phyloP scores from a whole-genome alignment of 2,888 invertebrate species.

The Agriopis aurantiaria region DNA sequence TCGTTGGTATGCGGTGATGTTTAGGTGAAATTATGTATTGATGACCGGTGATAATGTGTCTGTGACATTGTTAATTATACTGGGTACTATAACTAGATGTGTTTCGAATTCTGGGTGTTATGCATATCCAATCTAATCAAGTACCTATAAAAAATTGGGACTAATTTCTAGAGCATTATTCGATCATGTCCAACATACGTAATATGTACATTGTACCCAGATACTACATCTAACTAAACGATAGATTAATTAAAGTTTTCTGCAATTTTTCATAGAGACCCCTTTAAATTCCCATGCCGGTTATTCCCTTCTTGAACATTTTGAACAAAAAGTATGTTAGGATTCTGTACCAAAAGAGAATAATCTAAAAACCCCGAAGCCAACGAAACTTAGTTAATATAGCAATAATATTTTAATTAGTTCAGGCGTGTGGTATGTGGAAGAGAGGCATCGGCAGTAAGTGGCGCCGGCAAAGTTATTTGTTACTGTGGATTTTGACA shows the following conservation, averaged over 20 bases:
- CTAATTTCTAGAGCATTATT: too few species aligned
- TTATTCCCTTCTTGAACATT: too few species aligned
- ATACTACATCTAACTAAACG: too few species aligned
- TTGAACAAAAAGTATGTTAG: too few species aligned
- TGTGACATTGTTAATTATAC: constrained; percentile 4
- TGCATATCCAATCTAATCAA: too few species aligned
- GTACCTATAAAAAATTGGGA: too few species aligned
- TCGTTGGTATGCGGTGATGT: constrained; percentile 25
- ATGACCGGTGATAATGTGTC: constrained; percentile 13
- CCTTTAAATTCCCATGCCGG: too few species aligned
- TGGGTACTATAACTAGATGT: background rate
- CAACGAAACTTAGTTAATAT: constrained; percentile 30
- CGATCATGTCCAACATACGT: too few species aligned
- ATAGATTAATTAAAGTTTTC: too few species aligned
- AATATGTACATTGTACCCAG: too few species aligned
- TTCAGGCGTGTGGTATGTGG: constrained; percentile 40
- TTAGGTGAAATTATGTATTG: constrained; percentile 22
- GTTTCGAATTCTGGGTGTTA: too few species aligned
- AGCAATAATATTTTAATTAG: constrained; percentile 40
- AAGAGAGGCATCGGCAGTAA: constrained; percentile 17
- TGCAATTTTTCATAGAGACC: too few species aligned
- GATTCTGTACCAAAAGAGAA: background rate
- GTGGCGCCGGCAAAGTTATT: constrained; percentile 44
- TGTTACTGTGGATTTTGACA: constrained; percentile 46
- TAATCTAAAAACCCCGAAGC: background rate